Conservation (phyloP, 1,140 invertebrate genomes). For the Drosophila pseudoananassae region DNA sequence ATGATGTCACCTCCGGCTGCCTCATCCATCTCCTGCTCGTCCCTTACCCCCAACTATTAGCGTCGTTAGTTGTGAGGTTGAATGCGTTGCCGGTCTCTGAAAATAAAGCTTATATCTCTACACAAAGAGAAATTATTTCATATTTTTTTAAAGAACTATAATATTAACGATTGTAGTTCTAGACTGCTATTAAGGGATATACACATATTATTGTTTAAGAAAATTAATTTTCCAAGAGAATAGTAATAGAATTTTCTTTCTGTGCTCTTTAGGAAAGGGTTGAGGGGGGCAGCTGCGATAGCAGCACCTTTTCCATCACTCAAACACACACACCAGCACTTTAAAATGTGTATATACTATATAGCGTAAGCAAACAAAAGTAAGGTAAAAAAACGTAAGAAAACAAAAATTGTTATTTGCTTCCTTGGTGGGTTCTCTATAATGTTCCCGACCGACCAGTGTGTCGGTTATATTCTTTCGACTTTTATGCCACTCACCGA, state of each 20-base stretch:
- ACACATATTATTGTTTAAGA: not conserved
- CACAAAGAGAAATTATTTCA: not conserved
- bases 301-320: slow-evolving; percentile 44
- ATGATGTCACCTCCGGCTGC: slow-evolving; percentile 47
- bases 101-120: slow-evolving; percentile 19
- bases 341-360: slow-evolving; percentile 36
- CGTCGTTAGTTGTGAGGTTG: slow-evolving; percentile 32
- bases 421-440: slow-evolving; percentile 22
- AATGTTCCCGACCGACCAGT: not conserved
- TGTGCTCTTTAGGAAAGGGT: not conserved
- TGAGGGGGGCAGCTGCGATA: slow-evolving; percentile 31
- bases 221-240: not conserved
- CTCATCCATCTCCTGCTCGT: slow-evolving; percentile 11
- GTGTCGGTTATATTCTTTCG: slow-evolving; percentile 34
- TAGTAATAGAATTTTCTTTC: not conserved
- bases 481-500: slow-evolving; percentile 48
- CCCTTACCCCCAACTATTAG: slow-evolving; percentile 2
- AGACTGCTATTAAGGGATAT: no score
- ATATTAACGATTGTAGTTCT: no score
- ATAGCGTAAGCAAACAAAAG: slow-evolving; percentile 61
- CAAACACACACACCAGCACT: slow-evolving; percentile 57
- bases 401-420: slow-evolving; percentile 63
- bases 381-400: slow-evolving; percentile 49
- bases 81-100: slow-evolving; percentile 13
- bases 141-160: not conserved